These are phyloP conservation scores for Acanthococcus lagerstroemiae DNA, from an alignment of 2,888 invertebrate genomes.

Conservation along the genomic window DNA sequence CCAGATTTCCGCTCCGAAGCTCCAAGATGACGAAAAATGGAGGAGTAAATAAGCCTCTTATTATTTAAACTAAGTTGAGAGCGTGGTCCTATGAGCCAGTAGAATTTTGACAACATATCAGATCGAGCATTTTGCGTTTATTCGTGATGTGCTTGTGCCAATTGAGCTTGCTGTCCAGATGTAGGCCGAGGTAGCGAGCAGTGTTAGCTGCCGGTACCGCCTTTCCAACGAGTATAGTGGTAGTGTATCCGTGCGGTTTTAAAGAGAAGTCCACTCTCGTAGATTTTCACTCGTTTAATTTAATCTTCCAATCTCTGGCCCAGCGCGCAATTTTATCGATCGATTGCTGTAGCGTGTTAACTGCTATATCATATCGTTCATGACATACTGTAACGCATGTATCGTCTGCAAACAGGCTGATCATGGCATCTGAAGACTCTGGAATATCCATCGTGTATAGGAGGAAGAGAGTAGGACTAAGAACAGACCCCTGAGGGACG, in stretches of 20 bases:
- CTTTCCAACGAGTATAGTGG: no score
- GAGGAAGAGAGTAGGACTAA: constrained; percentile 1
- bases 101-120: no score
- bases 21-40: no score
- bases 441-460: not conserved
- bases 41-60: no score
- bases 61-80: no score
- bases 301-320: constrained; percentile 1
- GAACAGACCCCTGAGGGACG: constrained; percentile 13
- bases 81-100: no score
- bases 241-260: no score
- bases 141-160: not conserved
- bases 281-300: no score
- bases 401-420: not conserved
- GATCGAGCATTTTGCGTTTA: not conserved
- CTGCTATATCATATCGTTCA: not conserved
- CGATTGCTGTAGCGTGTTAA: not conserved
- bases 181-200: no score
- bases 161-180: not conserved
- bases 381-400: not conserved
- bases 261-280: no score
- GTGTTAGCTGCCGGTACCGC: no score
- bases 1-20: no score
- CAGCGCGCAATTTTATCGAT: not conserved
- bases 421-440: not conserved